A percentile compares a stretch with the other conserved stretches of the same genome.
phyloP scores from a whole-genome alignment of 2,888 invertebrate genomes.

The Lycia hirtaria region DNA sequence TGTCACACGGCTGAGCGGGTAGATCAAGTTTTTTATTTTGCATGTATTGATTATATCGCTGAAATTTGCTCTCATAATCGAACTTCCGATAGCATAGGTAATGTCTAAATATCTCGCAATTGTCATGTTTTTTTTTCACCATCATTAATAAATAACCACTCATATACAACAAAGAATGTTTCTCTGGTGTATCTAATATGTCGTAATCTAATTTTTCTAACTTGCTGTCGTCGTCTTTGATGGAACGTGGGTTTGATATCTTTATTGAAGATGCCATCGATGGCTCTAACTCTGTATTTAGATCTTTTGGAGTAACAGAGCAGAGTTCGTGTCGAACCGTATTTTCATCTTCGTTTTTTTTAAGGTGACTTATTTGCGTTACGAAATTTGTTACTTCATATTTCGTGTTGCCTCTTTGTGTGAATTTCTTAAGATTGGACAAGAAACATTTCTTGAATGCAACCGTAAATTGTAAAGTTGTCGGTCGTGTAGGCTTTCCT shows the following conservation, averaged over 20 bases:
- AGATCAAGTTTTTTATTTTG: background rate
- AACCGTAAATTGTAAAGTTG: conserved; percentile 5
- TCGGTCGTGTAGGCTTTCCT: background rate
- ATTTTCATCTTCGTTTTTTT: conserved; percentile 3
- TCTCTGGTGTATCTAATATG: conserved; percentile 3
- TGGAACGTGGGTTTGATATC: background rate
- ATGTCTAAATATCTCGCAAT: background rate
- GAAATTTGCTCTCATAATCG: background rate
- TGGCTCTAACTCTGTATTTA: background rate
- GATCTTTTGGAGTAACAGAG: background rate
- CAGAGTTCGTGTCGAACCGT: background rate
- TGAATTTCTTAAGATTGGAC: background rate
- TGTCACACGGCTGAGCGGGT: conserved; percentile 3
- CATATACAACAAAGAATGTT: conserved; percentile 1
- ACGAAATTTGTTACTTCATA: conserved; percentile 4
- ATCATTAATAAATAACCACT: conserved; percentile 5
- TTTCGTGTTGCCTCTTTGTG: conserved; percentile 2
- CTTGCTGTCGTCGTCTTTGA: background rate
- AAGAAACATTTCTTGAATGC: conserved; percentile 6
- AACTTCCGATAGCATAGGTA: background rate
- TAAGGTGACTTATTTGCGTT: background rate
- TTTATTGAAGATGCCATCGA: background rate
- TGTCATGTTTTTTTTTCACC: background rate
- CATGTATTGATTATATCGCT: conserved; percentile 4
- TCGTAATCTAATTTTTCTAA: conserved; percentile 6